Conservation (phyloP, 2,797 vertebrate genomes). For the Aulostomus chinensis region DNA sequence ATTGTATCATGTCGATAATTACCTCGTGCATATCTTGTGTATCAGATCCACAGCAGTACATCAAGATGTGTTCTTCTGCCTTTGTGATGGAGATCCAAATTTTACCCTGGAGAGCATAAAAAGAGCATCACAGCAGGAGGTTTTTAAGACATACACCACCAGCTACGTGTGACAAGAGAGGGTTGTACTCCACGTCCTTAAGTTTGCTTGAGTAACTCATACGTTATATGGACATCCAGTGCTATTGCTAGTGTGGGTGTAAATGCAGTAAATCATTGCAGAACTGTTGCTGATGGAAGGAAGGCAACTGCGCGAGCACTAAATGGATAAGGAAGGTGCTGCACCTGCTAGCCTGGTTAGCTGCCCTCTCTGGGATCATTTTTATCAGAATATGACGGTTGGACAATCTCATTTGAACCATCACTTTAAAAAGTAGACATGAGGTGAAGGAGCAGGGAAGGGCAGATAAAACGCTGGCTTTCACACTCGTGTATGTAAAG, state of each 20-base stretch:
- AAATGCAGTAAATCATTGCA: background rate
- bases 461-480: constrained; percentile 55
- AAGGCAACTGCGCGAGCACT: background rate
- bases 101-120: too few species aligned
- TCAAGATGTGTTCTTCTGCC: too few species aligned
- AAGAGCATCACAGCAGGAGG: too few species aligned
- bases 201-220: too few species aligned
- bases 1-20: too few species aligned
- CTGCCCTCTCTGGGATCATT: constrained; percentile 28
- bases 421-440: constrained; percentile 29
- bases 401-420: constrained; percentile 53
- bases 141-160: too few species aligned
- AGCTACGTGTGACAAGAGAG: too few species aligned
- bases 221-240: background rate
- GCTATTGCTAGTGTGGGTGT: background rate
- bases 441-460: constrained; percentile 49
- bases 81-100: too few species aligned
- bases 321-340: constrained; percentile 58
- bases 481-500: constrained; percentile 68
- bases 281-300: constrained; percentile 15
- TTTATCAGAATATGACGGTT: constrained; percentile 57
- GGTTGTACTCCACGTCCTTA: too few species aligned
- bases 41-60: too few species aligned
- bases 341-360: constrained; percentile 55
- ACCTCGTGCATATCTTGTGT: too few species aligned